A percentile compares a stretch with the other conserved stretches of the same genome.
Conservation (phyloP, 2,888 invertebrate genomes). For the Zhuqinia jingwanae region DNA sequence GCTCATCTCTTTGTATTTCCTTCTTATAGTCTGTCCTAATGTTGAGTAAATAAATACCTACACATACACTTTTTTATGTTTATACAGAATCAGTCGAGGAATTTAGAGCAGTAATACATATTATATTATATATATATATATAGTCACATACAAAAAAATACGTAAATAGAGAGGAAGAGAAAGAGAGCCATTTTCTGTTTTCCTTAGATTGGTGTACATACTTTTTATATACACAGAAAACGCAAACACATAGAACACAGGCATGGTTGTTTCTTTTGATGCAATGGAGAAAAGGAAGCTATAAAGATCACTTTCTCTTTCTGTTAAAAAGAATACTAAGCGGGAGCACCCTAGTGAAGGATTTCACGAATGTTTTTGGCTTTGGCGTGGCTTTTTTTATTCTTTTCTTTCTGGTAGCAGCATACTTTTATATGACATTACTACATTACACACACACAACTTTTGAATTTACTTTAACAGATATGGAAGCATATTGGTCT, state of each 20-base stretch:
- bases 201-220: no score
- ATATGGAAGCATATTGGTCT: constrained; percentile 30
- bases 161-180: background rate
- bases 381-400: constrained; percentile 59
- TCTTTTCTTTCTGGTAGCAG: background rate
- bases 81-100: constrained; percentile 20
- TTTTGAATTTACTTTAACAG: constrained; percentile 32
- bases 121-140: no score
- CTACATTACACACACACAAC: constrained; percentile 7
- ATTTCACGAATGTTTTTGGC: constrained; percentile 55
- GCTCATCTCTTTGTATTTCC: constrained; percentile 21
- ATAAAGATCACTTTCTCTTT: constrained; percentile 61
- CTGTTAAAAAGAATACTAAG: constrained; percentile 7
- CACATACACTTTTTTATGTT: background rate
- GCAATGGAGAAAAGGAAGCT: constrained; percentile 44
- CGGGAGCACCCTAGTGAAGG: constrained; percentile 27
- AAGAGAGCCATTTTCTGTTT: background rate
- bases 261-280: constrained; percentile 45
- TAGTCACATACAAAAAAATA: background rate
- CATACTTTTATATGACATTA: constrained; percentile 10
- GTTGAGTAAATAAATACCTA: constrained; percentile 6
- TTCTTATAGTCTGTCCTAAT: background rate
- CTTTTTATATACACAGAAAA: no score
- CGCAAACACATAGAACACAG: background rate
- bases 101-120: constrained; percentile 9